Percentiles rank a stretch among this genome's conserved stretches.
phyloP scores from a whole-genome alignment of 2,888 invertebrate species.

The Halictus ligatus region DNA sequence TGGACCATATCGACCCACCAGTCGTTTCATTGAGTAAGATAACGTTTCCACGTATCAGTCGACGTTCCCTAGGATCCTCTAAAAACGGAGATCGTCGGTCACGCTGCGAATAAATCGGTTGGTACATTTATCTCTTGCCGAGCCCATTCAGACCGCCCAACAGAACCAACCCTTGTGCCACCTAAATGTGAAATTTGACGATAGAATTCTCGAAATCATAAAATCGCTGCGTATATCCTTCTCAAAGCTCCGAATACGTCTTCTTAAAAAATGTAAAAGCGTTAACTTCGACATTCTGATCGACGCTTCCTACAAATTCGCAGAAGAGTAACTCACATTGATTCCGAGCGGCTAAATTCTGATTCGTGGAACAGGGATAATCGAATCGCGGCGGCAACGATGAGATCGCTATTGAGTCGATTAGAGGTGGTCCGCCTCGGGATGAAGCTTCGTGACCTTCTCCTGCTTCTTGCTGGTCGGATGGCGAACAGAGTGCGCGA shows the following conservation, averaged over 20 bases:
- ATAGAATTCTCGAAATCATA: neutral
- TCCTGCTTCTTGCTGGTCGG: constrained; percentile 17
- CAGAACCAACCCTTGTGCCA: neutral
- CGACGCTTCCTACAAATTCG: neutral
- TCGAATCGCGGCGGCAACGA: constrained; percentile 52
- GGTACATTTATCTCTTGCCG: constrained; percentile 31
- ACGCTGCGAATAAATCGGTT: constrained; percentile 37
- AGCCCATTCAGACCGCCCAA: neutral
- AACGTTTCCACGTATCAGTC: constrained; percentile 17
- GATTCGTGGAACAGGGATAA: constrained; percentile 51
- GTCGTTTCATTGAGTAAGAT: constrained; percentile 10
- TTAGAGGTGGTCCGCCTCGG: constrained; percentile 51
- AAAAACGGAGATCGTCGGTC: constrained; percentile 40
- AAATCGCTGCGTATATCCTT: neutral
- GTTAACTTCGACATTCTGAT: neutral
- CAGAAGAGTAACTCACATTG: neutral
- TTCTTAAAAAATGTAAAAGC: neutral
- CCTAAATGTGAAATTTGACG: neutral
- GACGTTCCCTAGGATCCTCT: neutral
- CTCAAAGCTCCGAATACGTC: neutral
- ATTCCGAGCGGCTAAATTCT: neutral
- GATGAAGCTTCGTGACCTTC: constrained; percentile 47
- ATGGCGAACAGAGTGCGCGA: constrained; percentile 36
- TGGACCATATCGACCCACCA: neutral
- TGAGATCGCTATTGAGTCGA: constrained; percentile 60